Evolutionary conservation across 2,797 vertebrate genomes (phyloP).

Genomic region (Margarornis squamiger): DNA sequence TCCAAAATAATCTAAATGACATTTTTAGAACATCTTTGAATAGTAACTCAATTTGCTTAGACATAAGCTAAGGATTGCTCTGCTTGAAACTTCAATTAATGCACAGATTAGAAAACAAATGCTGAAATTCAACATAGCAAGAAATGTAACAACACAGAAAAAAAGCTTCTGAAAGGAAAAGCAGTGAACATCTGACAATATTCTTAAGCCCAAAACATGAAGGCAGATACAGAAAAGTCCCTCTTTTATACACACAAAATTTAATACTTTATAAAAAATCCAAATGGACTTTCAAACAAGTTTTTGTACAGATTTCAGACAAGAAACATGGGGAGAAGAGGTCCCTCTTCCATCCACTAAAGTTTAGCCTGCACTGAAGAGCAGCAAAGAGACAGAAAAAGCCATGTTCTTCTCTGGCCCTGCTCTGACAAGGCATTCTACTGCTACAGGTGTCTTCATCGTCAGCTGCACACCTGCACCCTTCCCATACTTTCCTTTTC

Average conservation of each 20-base stretch:
- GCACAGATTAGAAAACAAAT: constrained; percentile 22
- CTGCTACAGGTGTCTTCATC: background rate
- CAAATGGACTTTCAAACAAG: background rate
- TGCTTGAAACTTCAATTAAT: constrained; percentile 8
- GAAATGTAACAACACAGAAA: background rate
- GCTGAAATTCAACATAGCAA: background rate
- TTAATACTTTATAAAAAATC: background rate
- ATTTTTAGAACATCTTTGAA: constrained; percentile 26
- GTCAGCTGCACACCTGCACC: background rate
- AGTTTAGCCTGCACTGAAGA: background rate
- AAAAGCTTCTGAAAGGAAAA: constrained; percentile 13
- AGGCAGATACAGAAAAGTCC: background rate
- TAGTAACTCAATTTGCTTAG: constrained; percentile 2
- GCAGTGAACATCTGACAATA: background rate
- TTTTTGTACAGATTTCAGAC: background rate
- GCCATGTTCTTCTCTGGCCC: background rate
- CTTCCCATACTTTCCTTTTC: background rate
- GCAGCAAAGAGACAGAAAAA: background rate
- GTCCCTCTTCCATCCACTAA: background rate
- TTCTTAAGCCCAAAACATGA: background rate
- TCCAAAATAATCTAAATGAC: background rate
- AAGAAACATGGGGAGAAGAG: background rate
- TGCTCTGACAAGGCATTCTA: background rate
- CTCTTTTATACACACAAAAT: background rate
- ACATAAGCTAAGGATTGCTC: background rate